A percentile compares a stretch with the other conserved stretches of the same genome.
Conservation (phyloP, 2,113 vertebrate genomes). For the Cyprinodon brontotheroides region DNA sequence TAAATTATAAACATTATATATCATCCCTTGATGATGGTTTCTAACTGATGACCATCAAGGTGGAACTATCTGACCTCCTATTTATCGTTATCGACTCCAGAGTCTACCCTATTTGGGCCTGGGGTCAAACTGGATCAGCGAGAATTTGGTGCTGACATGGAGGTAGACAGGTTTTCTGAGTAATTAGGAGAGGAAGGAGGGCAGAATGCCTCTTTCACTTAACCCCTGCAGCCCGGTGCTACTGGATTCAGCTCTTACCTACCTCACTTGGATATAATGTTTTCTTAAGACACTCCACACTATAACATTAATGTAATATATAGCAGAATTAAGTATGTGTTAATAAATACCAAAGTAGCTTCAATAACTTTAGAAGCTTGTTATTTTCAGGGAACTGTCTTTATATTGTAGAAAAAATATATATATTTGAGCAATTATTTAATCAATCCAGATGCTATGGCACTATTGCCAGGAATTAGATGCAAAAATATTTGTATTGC, state of each 20-base stretch:
- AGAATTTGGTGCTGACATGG: conserved; percentile 53
- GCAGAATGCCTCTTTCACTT: conserved; percentile 2
- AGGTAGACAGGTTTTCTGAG: conserved; percentile 50
- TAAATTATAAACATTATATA: conserved; percentile 60
- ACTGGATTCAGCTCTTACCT: conserved; percentile 14
- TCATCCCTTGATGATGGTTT: conserved; percentile 50
- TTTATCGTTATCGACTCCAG: conserved; percentile 51
- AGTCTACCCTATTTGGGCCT: conserved; percentile 35
- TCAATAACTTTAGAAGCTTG: background rate
- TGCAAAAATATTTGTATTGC: no score
- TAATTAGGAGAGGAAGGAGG: conserved; percentile 54
- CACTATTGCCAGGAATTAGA: no score
- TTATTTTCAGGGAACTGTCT: background rate
- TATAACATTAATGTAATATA: background rate
- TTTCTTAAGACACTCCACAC: background rate
- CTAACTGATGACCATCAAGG: conserved; percentile 55
- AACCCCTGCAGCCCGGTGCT: conserved; percentile 15
- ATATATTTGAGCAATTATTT: no score
- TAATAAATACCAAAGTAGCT: background rate
- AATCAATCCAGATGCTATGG: no score
- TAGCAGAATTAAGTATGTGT: background rate
- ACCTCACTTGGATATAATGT: conserved; percentile 14
- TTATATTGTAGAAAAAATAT: background rate
- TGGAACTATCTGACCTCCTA: conserved; percentile 57
- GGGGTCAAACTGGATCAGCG: conserved; percentile 59